phyloP scores from a whole-genome alignment of 1,140 invertebrate species.

The Hypsibius dujardini region DNA sequence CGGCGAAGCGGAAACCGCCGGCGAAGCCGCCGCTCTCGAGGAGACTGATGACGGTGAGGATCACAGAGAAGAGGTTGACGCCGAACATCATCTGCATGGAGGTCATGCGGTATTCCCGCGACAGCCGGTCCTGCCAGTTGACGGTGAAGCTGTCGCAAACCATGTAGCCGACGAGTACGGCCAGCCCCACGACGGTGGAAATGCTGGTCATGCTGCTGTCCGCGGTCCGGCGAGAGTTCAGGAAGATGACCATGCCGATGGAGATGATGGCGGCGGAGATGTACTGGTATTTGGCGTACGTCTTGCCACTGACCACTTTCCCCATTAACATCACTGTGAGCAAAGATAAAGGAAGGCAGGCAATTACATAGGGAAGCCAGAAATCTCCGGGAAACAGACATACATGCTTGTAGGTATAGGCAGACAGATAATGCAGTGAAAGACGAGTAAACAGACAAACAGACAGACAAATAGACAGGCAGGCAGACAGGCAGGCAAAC shows the following conservation, averaged over 20 bases:
- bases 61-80: slow-evolving; percentile 82
- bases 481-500: too few species aligned
- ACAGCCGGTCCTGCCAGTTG: slow-evolving; percentile 88
- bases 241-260: slow-evolving; percentile 74
- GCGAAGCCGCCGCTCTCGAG: slow-evolving; percentile 65
- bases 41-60: slow-evolving; percentile 71
- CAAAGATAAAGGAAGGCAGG: too few species aligned
- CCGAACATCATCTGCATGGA: slow-evolving; percentile 94
- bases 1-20: slow-evolving; percentile 56
- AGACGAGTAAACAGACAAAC: too few species aligned
- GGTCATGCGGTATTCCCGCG: slow-evolving; percentile 58
- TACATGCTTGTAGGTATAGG: too few species aligned
- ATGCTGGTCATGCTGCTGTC: slow-evolving; percentile 46
- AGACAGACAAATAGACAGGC: too few species aligned
- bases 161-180: slow-evolving; percentile 70
- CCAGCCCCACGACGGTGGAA: slow-evolving; percentile 50
- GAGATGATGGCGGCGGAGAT: slow-evolving; percentile 72
- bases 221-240: slow-evolving; percentile 39
- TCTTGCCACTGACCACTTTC: slow-evolving; percentile 65
- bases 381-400: too few species aligned
- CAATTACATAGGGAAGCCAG: too few species aligned
- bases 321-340: slow-evolving; percentile 93
- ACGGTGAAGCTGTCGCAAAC: slow-evolving; percentile 91
- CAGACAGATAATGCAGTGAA: too few species aligned
- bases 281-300: slow-evolving; percentile 84